Conservation (phyloP, 2,797 vertebrate species). For the Podargus strigoides region DNA sequence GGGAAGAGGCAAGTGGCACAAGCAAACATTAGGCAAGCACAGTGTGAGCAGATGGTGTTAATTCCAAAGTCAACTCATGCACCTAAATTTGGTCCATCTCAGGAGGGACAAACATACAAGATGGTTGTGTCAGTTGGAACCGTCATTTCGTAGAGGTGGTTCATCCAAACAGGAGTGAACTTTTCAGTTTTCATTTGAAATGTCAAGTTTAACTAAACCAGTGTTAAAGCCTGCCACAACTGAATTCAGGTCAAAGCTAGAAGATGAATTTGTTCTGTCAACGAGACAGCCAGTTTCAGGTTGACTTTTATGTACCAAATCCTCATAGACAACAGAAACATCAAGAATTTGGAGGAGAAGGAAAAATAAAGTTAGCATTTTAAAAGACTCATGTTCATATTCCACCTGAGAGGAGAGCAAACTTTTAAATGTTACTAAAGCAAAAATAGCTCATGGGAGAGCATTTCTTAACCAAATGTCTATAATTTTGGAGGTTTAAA, state of each 20-base stretch:
- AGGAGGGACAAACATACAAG: neutral
- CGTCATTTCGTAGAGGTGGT: neutral
- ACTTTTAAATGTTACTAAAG: neutral
- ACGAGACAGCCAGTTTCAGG: neutral
- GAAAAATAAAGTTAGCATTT: neutral
- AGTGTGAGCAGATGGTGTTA: constrained; percentile 23
- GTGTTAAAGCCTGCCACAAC: neutral
- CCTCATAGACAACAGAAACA: neutral
- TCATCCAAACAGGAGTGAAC: neutral
- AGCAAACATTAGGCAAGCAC: neutral
- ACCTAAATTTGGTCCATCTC: constrained; percentile 7
- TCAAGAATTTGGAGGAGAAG: neutral
- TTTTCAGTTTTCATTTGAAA: neutral
- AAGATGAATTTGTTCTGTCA: neutral
- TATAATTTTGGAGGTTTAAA: neutral
- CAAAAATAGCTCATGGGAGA: neutral
- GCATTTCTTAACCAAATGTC: neutral
- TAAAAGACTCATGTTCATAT: neutral
- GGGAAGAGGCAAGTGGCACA: neutral
- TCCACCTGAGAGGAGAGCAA: neutral
- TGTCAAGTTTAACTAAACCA: neutral
- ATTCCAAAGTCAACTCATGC: constrained; percentile 15
- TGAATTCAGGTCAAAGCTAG: neutral
- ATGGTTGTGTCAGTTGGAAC: neutral
- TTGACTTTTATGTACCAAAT: neutral